Conservation (phyloP, 2,113 vertebrate species). For the Antennarius striatus region DNA sequence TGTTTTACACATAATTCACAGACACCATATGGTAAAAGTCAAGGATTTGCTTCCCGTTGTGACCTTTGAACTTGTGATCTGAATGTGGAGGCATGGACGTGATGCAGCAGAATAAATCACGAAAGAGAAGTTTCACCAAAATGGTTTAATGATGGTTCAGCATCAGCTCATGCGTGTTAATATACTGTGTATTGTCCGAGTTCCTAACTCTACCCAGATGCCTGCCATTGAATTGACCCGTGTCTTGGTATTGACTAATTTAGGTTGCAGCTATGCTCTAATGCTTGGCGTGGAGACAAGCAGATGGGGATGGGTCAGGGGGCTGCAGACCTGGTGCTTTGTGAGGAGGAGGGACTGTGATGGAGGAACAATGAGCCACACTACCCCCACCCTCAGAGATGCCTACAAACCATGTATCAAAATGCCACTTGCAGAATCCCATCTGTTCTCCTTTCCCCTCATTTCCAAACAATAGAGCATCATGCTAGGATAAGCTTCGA, state of each 20-base stretch:
- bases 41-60: too few relatives aligned
- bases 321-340: constrained; percentile 21
- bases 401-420: constrained; percentile 61
- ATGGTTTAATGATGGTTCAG: neutral
- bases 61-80: too few relatives aligned
- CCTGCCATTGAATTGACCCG: constrained; percentile 47
- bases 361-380: constrained; percentile 62
- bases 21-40: too few relatives aligned
- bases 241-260: constrained; percentile 62
- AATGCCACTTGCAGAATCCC: constrained; percentile 63
- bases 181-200: constrained; percentile 31
- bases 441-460: constrained; percentile 77
- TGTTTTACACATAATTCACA: too few relatives aligned
- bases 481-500: neutral
- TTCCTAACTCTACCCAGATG: constrained; percentile 42
- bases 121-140: constrained; percentile 3
- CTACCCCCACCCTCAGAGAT: constrained; percentile 59
- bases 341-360: constrained; percentile 30
- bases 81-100: too few relatives aligned
- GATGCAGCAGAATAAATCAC: neutral
- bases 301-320: constrained; percentile 73
- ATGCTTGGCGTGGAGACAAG: constrained; percentile 45
- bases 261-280: constrained; percentile 37
- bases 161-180: constrained; percentile 27
- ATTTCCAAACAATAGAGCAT: constrained; percentile 55